Percentiles rank a stretch among this genome's conserved stretches.
phyloP scores from a whole-genome alignment of 2,888 invertebrate species.

The Rotaria socialis region DNA sequence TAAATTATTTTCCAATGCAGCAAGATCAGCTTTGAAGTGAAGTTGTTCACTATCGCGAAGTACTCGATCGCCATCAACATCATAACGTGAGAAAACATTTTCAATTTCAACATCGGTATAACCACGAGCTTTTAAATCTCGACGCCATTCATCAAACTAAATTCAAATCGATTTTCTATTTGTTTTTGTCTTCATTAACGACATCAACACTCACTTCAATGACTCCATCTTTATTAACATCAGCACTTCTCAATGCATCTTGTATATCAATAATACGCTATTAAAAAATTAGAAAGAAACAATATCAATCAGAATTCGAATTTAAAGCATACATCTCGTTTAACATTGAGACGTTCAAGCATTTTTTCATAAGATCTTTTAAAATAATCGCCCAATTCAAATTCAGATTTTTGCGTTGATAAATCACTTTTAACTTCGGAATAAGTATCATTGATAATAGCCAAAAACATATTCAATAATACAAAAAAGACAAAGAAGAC shows the following conservation, averaged over 20 bases:
- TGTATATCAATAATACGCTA: slow-evolving; percentile 61
- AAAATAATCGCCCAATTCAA: slow-evolving; percentile 66
- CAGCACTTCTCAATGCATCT: slow-evolving; percentile 61
- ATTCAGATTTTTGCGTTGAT: slow-evolving; percentile 60
- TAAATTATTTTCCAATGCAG: slow-evolving; percentile 57
- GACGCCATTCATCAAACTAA: slow-evolving; percentile 13
- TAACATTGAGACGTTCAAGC: slow-evolving; percentile 62
- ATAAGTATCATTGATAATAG: slow-evolving; percentile 75
- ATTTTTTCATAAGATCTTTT: slow-evolving; percentile 64
- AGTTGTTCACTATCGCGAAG: slow-evolving; percentile 62
- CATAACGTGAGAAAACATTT: slow-evolving; percentile 68
- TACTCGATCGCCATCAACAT: slow-evolving; percentile 63
- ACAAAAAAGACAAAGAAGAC: slow-evolving; percentile 76
- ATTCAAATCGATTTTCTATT: neutral
- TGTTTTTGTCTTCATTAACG: too few relatives aligned
- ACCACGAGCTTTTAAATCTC: slow-evolving; percentile 53
- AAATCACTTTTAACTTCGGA: slow-evolving; percentile 71
- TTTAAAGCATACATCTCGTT: slow-evolving; percentile 53
- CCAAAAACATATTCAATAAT: slow-evolving; percentile 74
- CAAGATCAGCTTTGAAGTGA: slow-evolving; percentile 61
- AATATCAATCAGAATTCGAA: too few relatives aligned
- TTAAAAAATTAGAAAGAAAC: neutral
- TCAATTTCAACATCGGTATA: slow-evolving; percentile 68
- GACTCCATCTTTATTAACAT: slow-evolving; percentile 60
- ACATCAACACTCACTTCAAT: slow-evolving; percentile 57